A percentile compares a stretch with the other conserved stretches of the same genome.
These are phyloP conservation scores for Chaetura pelagica DNA, from an alignment of 2,113 vertebrate genomes.

Conservation along the genomic window DNA sequence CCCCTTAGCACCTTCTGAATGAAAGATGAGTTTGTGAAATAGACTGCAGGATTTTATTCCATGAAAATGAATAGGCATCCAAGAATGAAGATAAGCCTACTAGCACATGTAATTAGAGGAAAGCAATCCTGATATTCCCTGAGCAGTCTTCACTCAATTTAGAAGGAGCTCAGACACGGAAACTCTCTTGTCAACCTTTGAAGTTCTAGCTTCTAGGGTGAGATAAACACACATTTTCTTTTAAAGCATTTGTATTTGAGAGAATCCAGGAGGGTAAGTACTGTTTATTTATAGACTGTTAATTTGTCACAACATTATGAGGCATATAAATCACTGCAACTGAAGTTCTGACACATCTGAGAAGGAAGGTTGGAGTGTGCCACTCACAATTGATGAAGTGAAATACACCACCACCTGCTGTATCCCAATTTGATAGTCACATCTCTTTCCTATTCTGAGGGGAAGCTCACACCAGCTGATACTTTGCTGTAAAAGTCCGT, in stretches of 20 bases:
- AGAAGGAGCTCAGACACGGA: background rate
- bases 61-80: background rate
- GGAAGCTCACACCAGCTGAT: background rate
- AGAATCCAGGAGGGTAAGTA: conserved; percentile 27
- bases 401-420: background rate
- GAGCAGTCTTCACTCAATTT: background rate
- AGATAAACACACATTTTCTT: background rate
- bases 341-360: background rate
- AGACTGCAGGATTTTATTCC: background rate
- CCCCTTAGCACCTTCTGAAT: background rate
- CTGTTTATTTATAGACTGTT: background rate
- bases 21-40: background rate
- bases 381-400: background rate
- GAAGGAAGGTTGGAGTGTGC: background rate
- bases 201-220: background rate
- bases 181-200: background rate
- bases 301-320: conserved; percentile 28
- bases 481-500: background rate
- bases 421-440: background rate
- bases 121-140: background rate
- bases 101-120: background rate
- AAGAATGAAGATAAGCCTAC: background rate
- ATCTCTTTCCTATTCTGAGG: background rate
- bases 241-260: background rate
- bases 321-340: fast-evolving